phyloP scores from a whole-genome alignment of 2,113 vertebrate genomes.

The Centropus unirufus region DNA sequence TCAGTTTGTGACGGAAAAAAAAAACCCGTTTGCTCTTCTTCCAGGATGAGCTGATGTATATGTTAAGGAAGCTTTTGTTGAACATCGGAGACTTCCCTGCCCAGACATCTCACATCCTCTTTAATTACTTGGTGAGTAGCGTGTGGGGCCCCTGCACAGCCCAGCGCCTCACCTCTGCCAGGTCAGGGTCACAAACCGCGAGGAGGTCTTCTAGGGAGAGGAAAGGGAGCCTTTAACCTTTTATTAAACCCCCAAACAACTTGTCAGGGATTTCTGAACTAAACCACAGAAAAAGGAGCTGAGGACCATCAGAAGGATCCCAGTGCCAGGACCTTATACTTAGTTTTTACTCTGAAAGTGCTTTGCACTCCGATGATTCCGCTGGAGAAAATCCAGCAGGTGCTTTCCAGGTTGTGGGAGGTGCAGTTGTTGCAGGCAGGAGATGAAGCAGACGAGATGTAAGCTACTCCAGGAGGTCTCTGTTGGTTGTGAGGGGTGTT shows the following conservation, averaged over 20 bases:
- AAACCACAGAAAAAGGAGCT: neutral
- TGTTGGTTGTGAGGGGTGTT: neutral
- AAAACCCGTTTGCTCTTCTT: conserved; percentile 14
- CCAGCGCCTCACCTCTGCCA: neutral
- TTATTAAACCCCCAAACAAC: neutral
- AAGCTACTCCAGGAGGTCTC: neutral
- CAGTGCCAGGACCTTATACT: neutral
- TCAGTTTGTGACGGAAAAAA: neutral
- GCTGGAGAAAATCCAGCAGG: neutral
- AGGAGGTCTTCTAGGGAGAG: neutral
- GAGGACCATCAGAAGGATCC: neutral
- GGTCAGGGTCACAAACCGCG: neutral
- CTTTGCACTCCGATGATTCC: neutral
- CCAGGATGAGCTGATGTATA: conserved; percentile 97
- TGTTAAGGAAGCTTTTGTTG: conserved; percentile 94
- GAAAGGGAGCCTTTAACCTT: neutral
- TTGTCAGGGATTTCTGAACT: neutral
- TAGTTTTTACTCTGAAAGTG: neutral
- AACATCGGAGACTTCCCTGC: conserved; percentile 98
- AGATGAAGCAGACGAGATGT: neutral
- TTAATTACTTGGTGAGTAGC: conserved; percentile 94
- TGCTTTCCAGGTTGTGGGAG: neutral
- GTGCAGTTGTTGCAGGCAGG: neutral
- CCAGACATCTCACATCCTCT: conserved; percentile 97
- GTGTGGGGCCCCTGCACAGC: neutral